A percentile compares a stretch with the other conserved stretches of the same genome.
phyloP scores from a whole-genome alignment of 2,888 invertebrate species.

The Alloplasta piceator region DNA sequence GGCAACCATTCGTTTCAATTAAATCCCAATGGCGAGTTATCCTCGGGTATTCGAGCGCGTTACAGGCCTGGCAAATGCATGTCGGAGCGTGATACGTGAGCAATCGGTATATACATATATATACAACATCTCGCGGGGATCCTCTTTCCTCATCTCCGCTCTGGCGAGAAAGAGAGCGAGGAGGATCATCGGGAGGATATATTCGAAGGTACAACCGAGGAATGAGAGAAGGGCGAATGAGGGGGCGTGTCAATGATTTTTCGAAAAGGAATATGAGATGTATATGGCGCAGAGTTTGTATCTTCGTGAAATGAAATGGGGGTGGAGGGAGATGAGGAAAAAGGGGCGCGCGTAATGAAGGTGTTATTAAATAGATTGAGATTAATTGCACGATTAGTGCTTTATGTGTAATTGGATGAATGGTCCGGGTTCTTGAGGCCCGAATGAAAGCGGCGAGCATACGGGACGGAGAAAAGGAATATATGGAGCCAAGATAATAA shows the following conservation, averaged over 20 bases:
- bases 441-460: slow-evolving; percentile 16
- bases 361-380: slow-evolving; percentile 82
- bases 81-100: slow-evolving; percentile 50
- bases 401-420: slow-evolving; percentile 81
- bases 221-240: slow-evolving; percentile 61
- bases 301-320: background rate
- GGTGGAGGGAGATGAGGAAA: slow-evolving; percentile 6
- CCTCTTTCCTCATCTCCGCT: too few species aligned
- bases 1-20: slow-evolving; percentile 66
- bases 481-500: slow-evolving; percentile 17
- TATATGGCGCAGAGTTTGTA: slow-evolving; percentile 14
- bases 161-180: background rate
- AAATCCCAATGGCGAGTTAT: slow-evolving; percentile 56
- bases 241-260: slow-evolving; percentile 65
- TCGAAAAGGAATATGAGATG: slow-evolving; percentile 59
- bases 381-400: slow-evolving; percentile 82
- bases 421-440: slow-evolving; percentile 69
- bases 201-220: slow-evolving; percentile 7
- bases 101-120: slow-evolving; percentile 29
- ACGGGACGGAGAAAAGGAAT: slow-evolving; percentile 17
- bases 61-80: slow-evolving; percentile 34
- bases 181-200: background rate
- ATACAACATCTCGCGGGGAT: too few species aligned
- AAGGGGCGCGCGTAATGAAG: slow-evolving; percentile 76
- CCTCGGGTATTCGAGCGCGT: slow-evolving; percentile 42